A percentile compares a stretch with the other conserved stretches of the same genome.
Conservation (phyloP, 2,113 vertebrate species). For the Nipponia nippon region DNA sequence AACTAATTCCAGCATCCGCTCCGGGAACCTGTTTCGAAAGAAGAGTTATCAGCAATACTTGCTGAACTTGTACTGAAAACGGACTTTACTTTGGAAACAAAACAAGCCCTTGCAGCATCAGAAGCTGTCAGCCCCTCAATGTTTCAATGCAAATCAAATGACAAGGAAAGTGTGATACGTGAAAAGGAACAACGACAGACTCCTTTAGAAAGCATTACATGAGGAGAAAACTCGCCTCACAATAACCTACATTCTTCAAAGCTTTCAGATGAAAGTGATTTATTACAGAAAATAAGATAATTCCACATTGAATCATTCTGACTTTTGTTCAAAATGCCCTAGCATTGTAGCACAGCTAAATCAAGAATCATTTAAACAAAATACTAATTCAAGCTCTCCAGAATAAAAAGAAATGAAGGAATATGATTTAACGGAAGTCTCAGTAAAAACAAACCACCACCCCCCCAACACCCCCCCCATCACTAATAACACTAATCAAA, state of each 20-base stretch:
- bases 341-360: not conserved
- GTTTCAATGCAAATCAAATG: not conserved
- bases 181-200: not conserved
- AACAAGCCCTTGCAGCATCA: not conserved
- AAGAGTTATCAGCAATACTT: not conserved
- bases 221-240: not conserved
- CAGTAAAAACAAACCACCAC: not conserved
- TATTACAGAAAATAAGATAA: not conserved
- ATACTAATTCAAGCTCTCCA: not conserved
- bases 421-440: fast-evolving
- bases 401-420: not conserved
- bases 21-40: not conserved
- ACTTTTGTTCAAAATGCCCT: not conserved
- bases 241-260: not conserved
- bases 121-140: not conserved
- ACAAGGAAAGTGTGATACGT: not conserved
- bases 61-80: not conserved
- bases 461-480: not conserved
- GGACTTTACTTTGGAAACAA: not conserved
- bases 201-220: not conserved
- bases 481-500: not conserved
- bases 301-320: not conserved
- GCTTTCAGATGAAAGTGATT: not conserved
- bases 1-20: not conserved
- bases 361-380: not conserved